These are phyloP conservation scores for Platycheirus rosarum DNA, from an alignment of 2,888 invertebrate species.

Conservation along the genomic window DNA sequence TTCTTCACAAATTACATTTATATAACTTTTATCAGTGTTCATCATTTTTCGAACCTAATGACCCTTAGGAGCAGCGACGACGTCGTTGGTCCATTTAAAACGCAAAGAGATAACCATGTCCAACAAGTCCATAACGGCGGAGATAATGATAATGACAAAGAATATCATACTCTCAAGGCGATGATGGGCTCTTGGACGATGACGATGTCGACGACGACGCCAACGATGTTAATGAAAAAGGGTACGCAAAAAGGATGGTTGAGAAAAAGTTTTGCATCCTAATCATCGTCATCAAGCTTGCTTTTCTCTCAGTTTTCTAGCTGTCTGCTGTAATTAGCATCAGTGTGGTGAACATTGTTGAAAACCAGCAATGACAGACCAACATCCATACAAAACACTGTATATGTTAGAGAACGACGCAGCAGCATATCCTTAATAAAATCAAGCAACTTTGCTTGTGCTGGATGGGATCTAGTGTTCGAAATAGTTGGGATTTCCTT, in stretches of 20 bases:
- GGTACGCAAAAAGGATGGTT: conserved; percentile 57
- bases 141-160: conserved; percentile 70
- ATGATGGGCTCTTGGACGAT: neutral
- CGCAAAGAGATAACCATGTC: conserved; percentile 42
- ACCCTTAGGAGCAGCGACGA: conserved; percentile 50
- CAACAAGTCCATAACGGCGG: conserved; percentile 69
- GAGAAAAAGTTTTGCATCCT: conserved; percentile 59
- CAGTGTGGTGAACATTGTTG: conserved; percentile 23
- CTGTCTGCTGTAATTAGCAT: conserved; percentile 69
- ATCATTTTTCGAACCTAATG: conserved; percentile 63
- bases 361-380: conserved; percentile 8
- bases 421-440: conserved; percentile 65
- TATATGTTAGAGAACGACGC: too few species aligned
- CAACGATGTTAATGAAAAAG: conserved; percentile 2
- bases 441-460: conserved; percentile 59
- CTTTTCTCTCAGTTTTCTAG: conserved; percentile 64
- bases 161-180: conserved; percentile 53
- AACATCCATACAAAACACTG: too few species aligned
- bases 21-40: conserved; percentile 39
- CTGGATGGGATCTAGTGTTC: conserved; percentile 47
- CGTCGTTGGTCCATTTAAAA: conserved; percentile 22
- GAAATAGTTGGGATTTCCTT: conserved; percentile 29
- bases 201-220: neutral
- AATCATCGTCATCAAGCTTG: conserved; percentile 52
- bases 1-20: conserved; percentile 43